Percentiles rank a stretch among this genome's conserved stretches.
Evolutionary conservation across 2,113 vertebrate genomes (phyloP).

Genomic region (Gadus macrocephalus): DNA sequence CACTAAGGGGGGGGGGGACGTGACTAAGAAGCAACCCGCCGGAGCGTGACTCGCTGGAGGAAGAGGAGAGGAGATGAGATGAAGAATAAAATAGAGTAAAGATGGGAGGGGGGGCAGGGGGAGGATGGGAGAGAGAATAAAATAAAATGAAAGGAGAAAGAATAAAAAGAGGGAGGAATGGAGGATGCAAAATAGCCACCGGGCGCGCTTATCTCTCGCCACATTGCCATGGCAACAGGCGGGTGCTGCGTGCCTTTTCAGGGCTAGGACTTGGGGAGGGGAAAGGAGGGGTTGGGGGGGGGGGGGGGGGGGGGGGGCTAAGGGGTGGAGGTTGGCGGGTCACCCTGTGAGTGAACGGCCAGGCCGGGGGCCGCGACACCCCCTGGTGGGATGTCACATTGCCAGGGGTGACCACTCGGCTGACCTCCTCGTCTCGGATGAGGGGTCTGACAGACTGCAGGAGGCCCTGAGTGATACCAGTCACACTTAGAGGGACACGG

Average conservation of each 20-base stretch:
- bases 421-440: conserved; percentile 52
- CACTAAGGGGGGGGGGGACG: conserved; percentile 33
- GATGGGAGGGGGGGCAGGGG: conserved; percentile 19
- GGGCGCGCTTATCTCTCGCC: conserved; percentile 56
- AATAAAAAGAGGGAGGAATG: conserved; percentile 34
- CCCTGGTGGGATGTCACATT: conserved; percentile 32
- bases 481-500: conserved; percentile 32
- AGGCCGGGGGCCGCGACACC: not conserved
- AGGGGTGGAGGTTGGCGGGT: conserved; percentile 20
- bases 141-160: conserved; percentile 11
- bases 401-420: conserved; percentile 49
- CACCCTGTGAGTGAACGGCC: conserved; percentile 41
- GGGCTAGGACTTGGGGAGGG: conserved; percentile 30
- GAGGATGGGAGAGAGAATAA: conserved; percentile 32
- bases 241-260: conserved; percentile 50
- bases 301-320: conserved; percentile 13
- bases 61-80: not conserved
- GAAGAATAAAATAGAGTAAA: not conserved
- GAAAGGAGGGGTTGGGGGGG: conserved; percentile 43
- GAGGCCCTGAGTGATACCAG: conserved; percentile 46
- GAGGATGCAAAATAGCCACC: conserved; percentile 33
- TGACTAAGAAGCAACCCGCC: not conserved
- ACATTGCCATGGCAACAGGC: conserved; percentile 65
- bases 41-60: not conserved
- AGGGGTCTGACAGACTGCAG: conserved; percentile 50